Conservation (phyloP, 2,113 vertebrate genomes). For the Bos taurus region ARS-UCD2.0 NC_037329.1:23632001-23632500, state of each 20-base stretch:
- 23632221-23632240: constrained; percentile 83
- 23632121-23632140: constrained; percentile 52
- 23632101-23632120: constrained; percentile 27
- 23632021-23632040: constrained; percentile 52
- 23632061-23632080: constrained; percentile 26
- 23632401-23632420: constrained; percentile 50
- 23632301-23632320: constrained; percentile 51
- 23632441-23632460: neutral
- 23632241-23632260: constrained; percentile 81
- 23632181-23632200: constrained; percentile 80
- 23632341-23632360: constrained; percentile 67
- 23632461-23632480: neutral
- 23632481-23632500: constrained; percentile 82
- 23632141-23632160: constrained; percentile 71
- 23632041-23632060: constrained; percentile 54
- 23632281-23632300: constrained; percentile 72
- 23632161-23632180: constrained; percentile 75
- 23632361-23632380: constrained; percentile 71
- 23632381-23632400: constrained; percentile 71
- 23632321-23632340: constrained; percentile 68
- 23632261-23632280: constrained; percentile 77
- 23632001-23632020: neutral
- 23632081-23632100: constrained; percentile 65
- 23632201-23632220: constrained; percentile 82
- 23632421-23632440: constrained; percentile 59